Evolutionary conservation across 2,888 invertebrate genomes (phyloP), one percentile per base, ranked within the genome.

Genomic region (Nasonia oneida): DNA sequence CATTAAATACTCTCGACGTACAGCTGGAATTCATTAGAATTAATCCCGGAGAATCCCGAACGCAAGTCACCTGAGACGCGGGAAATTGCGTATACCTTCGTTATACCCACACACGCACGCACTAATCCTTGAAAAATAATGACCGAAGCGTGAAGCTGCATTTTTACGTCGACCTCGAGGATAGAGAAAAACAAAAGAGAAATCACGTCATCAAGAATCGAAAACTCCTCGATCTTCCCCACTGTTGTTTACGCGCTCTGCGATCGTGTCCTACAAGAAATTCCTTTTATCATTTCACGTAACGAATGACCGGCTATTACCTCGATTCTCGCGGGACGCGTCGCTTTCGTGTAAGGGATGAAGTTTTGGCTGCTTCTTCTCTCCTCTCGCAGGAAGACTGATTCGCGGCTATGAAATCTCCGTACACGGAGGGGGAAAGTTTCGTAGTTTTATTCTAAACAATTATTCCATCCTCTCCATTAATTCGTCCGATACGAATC

Each of bases 261-360:
- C 15, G 23, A 73, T 50, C 47, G 39, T 77, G 42, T 71, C 78
- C 10, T 77, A 71, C 83, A 64, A 79, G 78, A 64, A 64, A 83
- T 83, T 78, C 73, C 78, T 78, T 81, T 80, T 75, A 76, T 84
- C 64, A 84, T 80, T 79, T 79, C 23, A 15, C 18, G 33, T 39
- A 70, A 83, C 77, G 70, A 77, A 77, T 77, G 76, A 23, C 39
- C 23, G 33, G 4, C 76, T 82, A 81, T 76, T 23, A 67, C 23
- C 10, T 5, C 23, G 12, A 18, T 1, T 29, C 3, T 29, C 67
- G 37, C 37, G 79, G 79, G 79, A 50, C 15, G 5, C n/a, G 23
- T 23, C 57, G 39, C 29, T 71, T 50, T 33, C 74, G 57, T 33
- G 73, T 73, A 81, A 81, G 39, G 57, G 81, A 81, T 81, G 73